A percentile compares a stretch with the other conserved stretches of the same genome.
Conservation (phyloP, 2,113 vertebrate genomes). For the Apodemus speciosus region DNA sequence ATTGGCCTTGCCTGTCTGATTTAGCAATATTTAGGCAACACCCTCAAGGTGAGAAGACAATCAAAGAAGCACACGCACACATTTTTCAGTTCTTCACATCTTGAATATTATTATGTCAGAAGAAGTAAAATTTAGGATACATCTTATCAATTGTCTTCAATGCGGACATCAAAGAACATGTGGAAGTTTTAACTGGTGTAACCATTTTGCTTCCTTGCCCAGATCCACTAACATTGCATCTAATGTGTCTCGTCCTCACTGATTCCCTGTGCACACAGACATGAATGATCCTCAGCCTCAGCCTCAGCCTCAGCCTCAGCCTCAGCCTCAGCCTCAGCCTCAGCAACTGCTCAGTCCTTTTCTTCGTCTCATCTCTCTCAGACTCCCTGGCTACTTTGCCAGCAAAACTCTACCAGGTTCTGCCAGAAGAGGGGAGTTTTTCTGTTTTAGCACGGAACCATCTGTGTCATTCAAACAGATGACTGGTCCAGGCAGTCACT, state of each 20-base stretch:
- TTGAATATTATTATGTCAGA: background rate
- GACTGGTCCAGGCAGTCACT: background rate
- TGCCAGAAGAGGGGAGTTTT: background rate
- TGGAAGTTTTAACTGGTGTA: background rate
- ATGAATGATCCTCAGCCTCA: background rate
- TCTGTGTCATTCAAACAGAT: background rate
- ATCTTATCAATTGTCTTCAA: background rate
- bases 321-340: too few relatives aligned
- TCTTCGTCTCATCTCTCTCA: background rate
- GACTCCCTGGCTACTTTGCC: background rate
- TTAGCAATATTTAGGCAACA: conserved; percentile 9
- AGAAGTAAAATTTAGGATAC: background rate
- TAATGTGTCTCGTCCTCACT: background rate
- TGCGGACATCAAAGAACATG: background rate
- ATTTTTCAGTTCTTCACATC: background rate
- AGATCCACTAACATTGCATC: background rate
- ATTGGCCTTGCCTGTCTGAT: background rate
- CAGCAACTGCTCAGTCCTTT: accelerated
- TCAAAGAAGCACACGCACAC: background rate
- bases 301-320: too few relatives aligned
- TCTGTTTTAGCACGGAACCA: background rate
- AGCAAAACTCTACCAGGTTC: background rate
- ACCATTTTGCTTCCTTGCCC: background rate
- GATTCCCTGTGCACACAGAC: background rate
- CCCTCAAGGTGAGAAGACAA: conserved; percentile 35